Conservation (phyloP, 1,140 invertebrate species). For the Pectinophora gossypiella region DNA sequence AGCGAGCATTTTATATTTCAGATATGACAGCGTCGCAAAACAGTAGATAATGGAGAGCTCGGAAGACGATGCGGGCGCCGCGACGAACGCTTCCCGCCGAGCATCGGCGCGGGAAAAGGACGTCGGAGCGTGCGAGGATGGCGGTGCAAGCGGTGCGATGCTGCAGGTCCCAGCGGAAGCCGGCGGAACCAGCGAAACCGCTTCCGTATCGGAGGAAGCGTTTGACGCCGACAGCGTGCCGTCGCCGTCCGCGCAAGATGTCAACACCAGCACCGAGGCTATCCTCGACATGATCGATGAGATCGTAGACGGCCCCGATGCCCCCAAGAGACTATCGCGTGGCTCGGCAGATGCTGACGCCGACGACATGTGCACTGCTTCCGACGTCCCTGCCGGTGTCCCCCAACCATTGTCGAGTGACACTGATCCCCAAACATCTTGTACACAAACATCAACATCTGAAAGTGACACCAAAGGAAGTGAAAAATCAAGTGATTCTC, state of each 20-base stretch:
- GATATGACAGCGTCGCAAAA: conserved; percentile 72
- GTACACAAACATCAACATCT: conserved; percentile 14
- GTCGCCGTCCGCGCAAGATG: conserved; percentile 59
- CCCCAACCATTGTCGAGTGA: conserved; percentile 11
- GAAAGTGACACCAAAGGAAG: conserved; percentile 29
- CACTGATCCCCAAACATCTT: conserved; percentile 12
- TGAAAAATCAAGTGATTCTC: background rate
- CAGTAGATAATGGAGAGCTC: conserved; percentile 76
- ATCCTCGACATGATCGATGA: conserved; percentile 74
- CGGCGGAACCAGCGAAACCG: conserved; percentile 48
- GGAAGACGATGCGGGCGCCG: conserved; percentile 73
- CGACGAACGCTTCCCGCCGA: conserved; percentile 69
- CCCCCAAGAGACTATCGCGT: conserved; percentile 49
- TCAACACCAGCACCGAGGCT: conserved; percentile 71
- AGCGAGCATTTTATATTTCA: conserved; percentile 71
- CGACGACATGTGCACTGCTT: background rate
- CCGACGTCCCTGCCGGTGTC: conserved; percentile 2
- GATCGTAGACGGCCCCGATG: conserved; percentile 63
- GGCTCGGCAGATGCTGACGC: conserved; percentile 17
- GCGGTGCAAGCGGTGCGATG: conserved; percentile 59
- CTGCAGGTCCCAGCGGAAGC: conserved; percentile 49
- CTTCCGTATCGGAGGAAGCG: conserved; percentile 64
- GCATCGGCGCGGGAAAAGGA: conserved; percentile 73
- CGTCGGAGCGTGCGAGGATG: conserved; percentile 57
- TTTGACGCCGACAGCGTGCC: conserved; percentile 66